A percentile compares a stretch with the other conserved stretches of the same genome.
These are phyloP conservation scores for Promerops cafer DNA, from an alignment of 2,113 vertebrate species.

Conservation along the genomic window DNA sequence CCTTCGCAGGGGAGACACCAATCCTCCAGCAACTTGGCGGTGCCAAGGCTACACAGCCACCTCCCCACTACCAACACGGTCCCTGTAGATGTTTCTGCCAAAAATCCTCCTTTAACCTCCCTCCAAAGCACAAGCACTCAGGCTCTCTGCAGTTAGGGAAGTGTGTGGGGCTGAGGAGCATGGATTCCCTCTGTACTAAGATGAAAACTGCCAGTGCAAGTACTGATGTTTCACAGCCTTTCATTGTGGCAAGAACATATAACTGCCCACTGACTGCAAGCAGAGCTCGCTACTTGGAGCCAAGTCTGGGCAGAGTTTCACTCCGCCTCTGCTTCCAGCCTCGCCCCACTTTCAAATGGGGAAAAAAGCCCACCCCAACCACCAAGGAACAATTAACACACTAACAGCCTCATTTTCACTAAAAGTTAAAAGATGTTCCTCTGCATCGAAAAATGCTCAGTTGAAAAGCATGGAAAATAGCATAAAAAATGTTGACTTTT, in stretches of 20 bases:
- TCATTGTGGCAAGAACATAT: not conserved
- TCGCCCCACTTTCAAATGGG: not conserved
- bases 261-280: not conserved
- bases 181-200: not conserved
- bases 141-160: not conserved
- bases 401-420: slow-evolving; percentile 50
- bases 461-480: slow-evolving; percentile 29
- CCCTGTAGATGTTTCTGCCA: not conserved
- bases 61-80: rapidly evolving
- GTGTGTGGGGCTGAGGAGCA: not conserved
- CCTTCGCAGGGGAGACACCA: not conserved
- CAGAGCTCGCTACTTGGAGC: not conserved
- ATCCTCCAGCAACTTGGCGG: rapidly evolving
- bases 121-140: not conserved
- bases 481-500: slow-evolving; percentile 27
- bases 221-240: slow-evolving; percentile 30
- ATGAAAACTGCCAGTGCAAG: slow-evolving; percentile 25
- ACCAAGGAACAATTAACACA: slow-evolving; percentile 48
- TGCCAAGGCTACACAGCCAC: not conserved
- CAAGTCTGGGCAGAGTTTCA: not conserved
- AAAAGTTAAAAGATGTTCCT: slow-evolving; percentile 29
- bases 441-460: not conserved
- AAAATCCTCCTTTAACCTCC: not conserved
- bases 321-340: not conserved
- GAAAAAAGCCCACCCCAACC: not conserved